Base-by-base conservation (phyloP, 2,888 invertebrate species). In the Silvanus unidentatus region DNA sequence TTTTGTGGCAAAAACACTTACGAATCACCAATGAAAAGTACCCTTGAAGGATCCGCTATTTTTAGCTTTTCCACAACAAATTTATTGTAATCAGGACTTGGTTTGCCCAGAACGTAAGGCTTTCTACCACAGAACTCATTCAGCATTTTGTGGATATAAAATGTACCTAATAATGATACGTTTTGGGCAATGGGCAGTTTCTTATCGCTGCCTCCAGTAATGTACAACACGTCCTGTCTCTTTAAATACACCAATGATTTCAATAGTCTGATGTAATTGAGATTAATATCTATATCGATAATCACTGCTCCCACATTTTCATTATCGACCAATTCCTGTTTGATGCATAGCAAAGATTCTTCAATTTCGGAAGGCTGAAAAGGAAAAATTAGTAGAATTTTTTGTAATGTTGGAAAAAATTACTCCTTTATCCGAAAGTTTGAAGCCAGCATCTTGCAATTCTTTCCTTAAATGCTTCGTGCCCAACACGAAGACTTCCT, bases 11-110 rank as follows among this genome's bases (percentile, higher is more conserved):
- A 28, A 28, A 28, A 6, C 45, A 74, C 75, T 74, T 66, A 86
- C 80, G 86, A 82, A 66, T 93, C 93, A 30, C 93, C 93, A 59
- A 92, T 81, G 75, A 93, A 90, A 12, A 93, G 70, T 0, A 86
- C 82, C 47, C 83, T 74, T 16, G 73, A 71, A 0, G 87, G 78
- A 51, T 87, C 76, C 0, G 66, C 66, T 13, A 86, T 74, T 0
- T 78, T 75, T 40, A 81, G 79, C 30, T 75, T 70, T 43, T 77
- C 75, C 61, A 75, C 73, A 1, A 81, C 73, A 1, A 73, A 72
- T 45, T 75, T 67, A 9, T 73, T 73, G 6, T 75, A 74, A 15
- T 57, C 28, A 49, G 66, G 65, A 0, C 74, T 73, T 0, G 80
- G 80, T 55, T 81, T 81, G 0, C 75, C 77, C 34, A 78, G 62